Evolutionary conservation across 2,113 vertebrate species (phyloP).

Genomic region (Miniopterus natalensis): DNA sequence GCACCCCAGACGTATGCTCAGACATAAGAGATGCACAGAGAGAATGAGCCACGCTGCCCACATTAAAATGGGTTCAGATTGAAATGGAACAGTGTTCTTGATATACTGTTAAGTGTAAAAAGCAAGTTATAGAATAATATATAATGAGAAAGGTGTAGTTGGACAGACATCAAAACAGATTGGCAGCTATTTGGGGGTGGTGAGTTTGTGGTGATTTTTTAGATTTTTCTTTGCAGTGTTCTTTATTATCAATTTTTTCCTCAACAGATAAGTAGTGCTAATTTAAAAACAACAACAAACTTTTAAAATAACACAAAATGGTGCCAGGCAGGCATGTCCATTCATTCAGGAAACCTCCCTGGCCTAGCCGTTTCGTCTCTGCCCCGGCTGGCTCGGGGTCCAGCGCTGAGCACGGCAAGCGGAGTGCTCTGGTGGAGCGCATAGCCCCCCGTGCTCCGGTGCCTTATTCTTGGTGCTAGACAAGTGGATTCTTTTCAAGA

Average conservation of each 20-base stretch:
- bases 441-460: not conserved
- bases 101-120: not conserved
- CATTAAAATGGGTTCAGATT: not conserved
- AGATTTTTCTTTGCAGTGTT: slow-evolving; percentile 25
- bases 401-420: not conserved
- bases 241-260: slow-evolving; percentile 17
- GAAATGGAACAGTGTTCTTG: not conserved
- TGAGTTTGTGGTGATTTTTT: not conserved
- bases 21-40: not conserved
- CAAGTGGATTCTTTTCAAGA: not conserved
- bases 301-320: slow-evolving; percentile 24
- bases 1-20: not conserved
- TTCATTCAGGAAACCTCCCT: not conserved
- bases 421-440: too few species aligned
- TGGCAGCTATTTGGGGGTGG: not conserved
- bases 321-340: not conserved
- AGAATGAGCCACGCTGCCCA: not conserved
- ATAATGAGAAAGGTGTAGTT: not conserved
- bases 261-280: not conserved
- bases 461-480: not conserved
- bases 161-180: not conserved
- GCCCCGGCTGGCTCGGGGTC: not conserved
- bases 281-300: not conserved
- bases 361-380: not conserved
- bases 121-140: not conserved